Evolutionary conservation across 2,113 vertebrate genomes (phyloP).

Genomic region (Myotis brandtii): DNA sequence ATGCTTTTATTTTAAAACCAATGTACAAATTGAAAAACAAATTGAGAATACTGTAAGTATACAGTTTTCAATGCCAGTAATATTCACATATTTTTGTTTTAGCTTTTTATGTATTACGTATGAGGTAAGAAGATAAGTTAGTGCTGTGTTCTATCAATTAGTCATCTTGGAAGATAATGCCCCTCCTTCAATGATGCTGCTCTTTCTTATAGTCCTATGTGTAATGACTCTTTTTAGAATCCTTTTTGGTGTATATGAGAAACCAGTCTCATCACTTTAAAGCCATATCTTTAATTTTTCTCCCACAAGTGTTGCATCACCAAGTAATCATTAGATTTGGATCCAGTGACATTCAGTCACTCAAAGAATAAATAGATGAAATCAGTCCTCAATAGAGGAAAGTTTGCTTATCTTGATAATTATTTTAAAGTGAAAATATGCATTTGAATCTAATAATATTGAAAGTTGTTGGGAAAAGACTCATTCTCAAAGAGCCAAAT

Average conservation of each 20-base stretch:
- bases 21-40: not conserved
- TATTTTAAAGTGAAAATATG: conserved; percentile 26
- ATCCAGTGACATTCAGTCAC: not conserved
- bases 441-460: not conserved
- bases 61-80: not conserved
- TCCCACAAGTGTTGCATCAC: not conserved
- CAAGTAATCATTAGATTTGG: not conserved
- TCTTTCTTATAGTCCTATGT: not conserved
- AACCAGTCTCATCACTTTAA: not conserved
- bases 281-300: not conserved
- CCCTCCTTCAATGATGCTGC: not conserved
- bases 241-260: not conserved
- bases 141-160: not conserved
- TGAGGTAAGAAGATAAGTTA: not conserved
- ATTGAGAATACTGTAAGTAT: not conserved
- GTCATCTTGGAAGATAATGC: not conserved
- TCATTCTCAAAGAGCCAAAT: not conserved
- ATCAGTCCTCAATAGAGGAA: not conserved
- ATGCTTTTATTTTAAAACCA: not conserved
- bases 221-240: not conserved
- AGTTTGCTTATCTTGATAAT: not conserved
- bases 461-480: not conserved
- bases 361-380: conserved; percentile 31
- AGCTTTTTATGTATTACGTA: not conserved
- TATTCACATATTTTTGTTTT: not conserved